Evolutionary conservation across 2,888 invertebrate genomes (phyloP).

Genomic region (Erpobdella octoculata): DNA sequence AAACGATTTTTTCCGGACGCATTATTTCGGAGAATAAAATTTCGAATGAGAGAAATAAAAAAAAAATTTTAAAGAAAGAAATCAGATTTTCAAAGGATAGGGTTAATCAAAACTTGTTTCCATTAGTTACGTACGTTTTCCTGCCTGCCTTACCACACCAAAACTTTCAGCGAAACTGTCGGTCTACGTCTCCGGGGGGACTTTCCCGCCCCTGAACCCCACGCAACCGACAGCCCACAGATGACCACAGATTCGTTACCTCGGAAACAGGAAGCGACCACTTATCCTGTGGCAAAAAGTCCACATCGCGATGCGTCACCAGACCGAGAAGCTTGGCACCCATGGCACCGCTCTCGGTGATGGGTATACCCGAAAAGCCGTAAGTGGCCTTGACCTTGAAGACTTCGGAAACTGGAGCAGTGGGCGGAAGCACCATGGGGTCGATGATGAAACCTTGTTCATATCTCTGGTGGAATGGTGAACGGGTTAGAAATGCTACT

Average conservation of each 20-base stretch:
- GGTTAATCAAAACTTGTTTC: background rate
- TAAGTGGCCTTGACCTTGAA: conserved; percentile 77
- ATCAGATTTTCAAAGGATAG: background rate
- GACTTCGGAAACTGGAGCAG: conserved; percentile 79
- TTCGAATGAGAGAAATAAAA: background rate
- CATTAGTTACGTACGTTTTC: background rate
- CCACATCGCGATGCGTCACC: conserved; percentile 93
- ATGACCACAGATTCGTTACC: conserved; percentile 53
- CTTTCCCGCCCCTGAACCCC: background rate
- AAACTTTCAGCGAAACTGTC: too few species aligned
- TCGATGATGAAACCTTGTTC: conserved; percentile 97
- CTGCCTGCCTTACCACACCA: too few species aligned
- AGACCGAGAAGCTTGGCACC: conserved; percentile 88
- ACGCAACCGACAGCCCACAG: background rate
- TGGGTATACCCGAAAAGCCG: conserved; percentile 92
- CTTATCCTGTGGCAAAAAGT: conserved; percentile 66
- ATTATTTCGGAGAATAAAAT: too few species aligned
- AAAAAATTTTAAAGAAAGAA: background rate
- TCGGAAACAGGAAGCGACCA: conserved; percentile 50
- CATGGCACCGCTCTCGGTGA: conserved; percentile 80
- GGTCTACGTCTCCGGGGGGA: too few species aligned
- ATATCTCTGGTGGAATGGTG: conserved; percentile 65
- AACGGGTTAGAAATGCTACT: too few species aligned
- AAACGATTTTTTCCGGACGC: too few species aligned
- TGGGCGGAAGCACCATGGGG: conserved; percentile 86